A percentile compares a stretch with the other conserved stretches of the same genome.
Conservation (phyloP, 2,888 invertebrate species). For the Athalia rosae region DNA sequence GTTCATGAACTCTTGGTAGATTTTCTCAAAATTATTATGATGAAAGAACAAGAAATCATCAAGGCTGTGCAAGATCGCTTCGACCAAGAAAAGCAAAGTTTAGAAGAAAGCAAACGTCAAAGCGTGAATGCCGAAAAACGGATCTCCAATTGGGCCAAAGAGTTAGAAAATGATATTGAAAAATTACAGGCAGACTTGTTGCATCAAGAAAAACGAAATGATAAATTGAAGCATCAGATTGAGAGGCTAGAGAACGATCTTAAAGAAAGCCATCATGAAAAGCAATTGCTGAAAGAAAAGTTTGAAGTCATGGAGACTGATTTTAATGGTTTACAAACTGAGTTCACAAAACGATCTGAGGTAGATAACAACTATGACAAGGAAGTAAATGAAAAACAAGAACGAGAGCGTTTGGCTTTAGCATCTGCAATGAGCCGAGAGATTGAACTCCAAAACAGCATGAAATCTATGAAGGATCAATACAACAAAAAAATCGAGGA, state of each 20-base stretch:
- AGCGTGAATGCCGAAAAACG: slow-evolving; percentile 62
- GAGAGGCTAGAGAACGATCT: slow-evolving; percentile 57
- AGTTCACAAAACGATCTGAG: slow-evolving; percentile 57
- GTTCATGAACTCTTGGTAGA: slow-evolving; percentile 60
- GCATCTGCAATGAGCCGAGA: slow-evolving; percentile 58
- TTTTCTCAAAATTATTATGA: slow-evolving; percentile 62
- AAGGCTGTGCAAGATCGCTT: slow-evolving; percentile 55
- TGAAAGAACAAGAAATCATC: slow-evolving; percentile 65
- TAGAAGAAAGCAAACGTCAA: slow-evolving; percentile 63
- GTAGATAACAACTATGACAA: slow-evolving; percentile 48
- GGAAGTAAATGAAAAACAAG: slow-evolving; percentile 60
- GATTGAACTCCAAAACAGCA: slow-evolving; percentile 58
- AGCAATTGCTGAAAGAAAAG: slow-evolving; percentile 59
- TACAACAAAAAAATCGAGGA: slow-evolving; percentile 59
- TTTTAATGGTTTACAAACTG: slow-evolving; percentile 57
- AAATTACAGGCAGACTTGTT: slow-evolving; percentile 62
- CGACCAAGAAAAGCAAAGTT: slow-evolving; percentile 55
- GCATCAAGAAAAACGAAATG: slow-evolving; percentile 54
- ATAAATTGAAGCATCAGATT: slow-evolving; percentile 52
- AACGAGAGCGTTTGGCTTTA: slow-evolving; percentile 59
- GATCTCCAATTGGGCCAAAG: slow-evolving; percentile 59
- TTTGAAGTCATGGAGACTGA: slow-evolving; percentile 61
- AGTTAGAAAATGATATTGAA: slow-evolving; percentile 66
- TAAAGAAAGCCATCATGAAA: slow-evolving; percentile 62
- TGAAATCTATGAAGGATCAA: slow-evolving; percentile 58